Conservation (phyloP, 2,113 vertebrate genomes). For the Arvicanthis niloticus region DNA sequence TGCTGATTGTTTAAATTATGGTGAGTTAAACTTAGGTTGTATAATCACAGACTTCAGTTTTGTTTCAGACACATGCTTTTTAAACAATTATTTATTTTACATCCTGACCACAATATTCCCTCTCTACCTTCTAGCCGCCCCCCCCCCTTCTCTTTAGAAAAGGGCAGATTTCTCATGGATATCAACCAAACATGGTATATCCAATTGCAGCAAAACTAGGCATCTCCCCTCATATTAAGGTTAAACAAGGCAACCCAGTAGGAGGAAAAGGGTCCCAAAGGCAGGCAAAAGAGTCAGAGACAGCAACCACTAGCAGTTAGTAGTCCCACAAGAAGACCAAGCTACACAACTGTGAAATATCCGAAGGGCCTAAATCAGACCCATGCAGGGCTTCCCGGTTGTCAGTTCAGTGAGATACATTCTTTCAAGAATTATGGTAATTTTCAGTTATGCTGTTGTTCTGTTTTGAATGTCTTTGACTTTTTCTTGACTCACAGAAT, state of each 20-base stretch:
- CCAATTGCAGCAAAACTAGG: not conserved
- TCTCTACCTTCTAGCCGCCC: not conserved
- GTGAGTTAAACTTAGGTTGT: not conserved
- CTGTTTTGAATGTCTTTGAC: not conserved
- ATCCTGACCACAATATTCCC: not conserved
- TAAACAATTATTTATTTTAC: not conserved
- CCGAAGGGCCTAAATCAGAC: not conserved
- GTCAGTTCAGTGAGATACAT: not conserved
- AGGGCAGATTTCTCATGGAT: not conserved
- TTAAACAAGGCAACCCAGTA: not conserved
- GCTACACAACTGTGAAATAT: not conserved
- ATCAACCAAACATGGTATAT: not conserved
- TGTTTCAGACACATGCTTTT: not conserved
- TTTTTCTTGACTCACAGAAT: not conserved
- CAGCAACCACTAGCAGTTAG: not conserved
- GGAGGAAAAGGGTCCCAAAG: not conserved
- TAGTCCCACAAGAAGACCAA: not conserved
- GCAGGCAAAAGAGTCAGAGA: not conserved
- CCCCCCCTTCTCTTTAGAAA: not conserved
- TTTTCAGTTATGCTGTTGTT: not conserved
- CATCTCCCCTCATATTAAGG: not conserved
- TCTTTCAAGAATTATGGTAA: not conserved
- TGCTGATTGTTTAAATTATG: not conserved
- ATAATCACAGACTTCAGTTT: conserved; percentile 9
- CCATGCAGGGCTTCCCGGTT: not conserved